Base-by-base conservation (phyloP, 2,113 vertebrate genomes). In the Scartelaos histophorus region DNA sequence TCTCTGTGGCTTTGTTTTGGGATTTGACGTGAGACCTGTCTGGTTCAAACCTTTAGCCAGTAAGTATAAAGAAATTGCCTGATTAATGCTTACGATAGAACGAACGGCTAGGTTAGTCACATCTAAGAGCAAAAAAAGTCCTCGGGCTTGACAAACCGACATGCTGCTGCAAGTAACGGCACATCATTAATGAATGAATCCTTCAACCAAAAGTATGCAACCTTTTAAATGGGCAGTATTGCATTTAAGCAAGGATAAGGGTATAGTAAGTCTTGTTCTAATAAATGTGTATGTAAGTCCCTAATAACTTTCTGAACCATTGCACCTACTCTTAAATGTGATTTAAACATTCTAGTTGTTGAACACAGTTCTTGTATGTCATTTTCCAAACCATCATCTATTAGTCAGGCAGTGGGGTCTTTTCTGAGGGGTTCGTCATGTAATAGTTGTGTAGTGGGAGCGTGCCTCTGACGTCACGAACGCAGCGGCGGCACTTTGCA, bases 391-490 rank as follows among this genome's bases (percentile, higher is more conserved):
- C 49, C 17, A 3, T 53, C 49, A 53, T 1, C 47, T 17, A 16
- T 15, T 49, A 16, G 47, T 15, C 2, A 6, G 24, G 11, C 25
- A 24, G 5, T 15, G 1, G 38, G 38, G 38, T 7, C 35, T 9
- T 35, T 29, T 7, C n/a, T n/a, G n/a, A n/a, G 38, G 0, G 19
- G 13, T 13, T 35, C 6, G 19, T 15, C 9, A 9, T 17, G 2
- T 24, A 2, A 29, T 13, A 46, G 46, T 25, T 65, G 72, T 12
- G 66, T 43, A 10, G 43, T 54, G 70, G 73, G 64, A 73, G 45
- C 2, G 38, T 56, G 51, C 2, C 47, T 0, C 53, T 86, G 85
- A 90, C 89, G 88, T 88, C 84, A 91, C 49, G 72, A 75, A 74
- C 81, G 76, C 79, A 47, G 66, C 15, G 58, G 69, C 17, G 70